A percentile compares a stretch with the other conserved stretches of the same genome.
Evolutionary conservation across 2,113 vertebrate species (phyloP).

Genomic region (human (Homo sapiens)): DNA sequence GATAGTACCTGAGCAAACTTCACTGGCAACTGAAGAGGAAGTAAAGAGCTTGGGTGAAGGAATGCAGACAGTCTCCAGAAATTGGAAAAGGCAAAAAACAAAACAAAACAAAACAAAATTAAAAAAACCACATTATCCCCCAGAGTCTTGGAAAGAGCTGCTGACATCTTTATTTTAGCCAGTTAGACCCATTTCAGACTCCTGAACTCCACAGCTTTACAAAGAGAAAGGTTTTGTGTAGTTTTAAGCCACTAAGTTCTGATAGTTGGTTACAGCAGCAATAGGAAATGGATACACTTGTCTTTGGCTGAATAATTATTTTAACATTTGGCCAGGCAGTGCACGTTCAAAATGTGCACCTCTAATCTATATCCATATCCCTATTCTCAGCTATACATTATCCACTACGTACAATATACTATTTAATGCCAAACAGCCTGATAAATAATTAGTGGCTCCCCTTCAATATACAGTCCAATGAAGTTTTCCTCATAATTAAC

Average conservation of each 20-base stretch:
- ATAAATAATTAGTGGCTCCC: not conserved
- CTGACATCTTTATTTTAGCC: not conserved
- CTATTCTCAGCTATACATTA: not conserved
- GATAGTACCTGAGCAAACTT: not conserved
- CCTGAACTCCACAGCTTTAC: not conserved
- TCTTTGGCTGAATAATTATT: not conserved
- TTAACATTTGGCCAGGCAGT: not conserved
- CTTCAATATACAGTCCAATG: not conserved
- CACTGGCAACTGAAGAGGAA: not conserved
- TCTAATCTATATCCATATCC: not conserved
- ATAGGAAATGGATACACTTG: not conserved
- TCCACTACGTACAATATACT: not conserved
- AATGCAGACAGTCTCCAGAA: fast-evolving
- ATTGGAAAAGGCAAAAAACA: not conserved
- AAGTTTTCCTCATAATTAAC: not conserved
- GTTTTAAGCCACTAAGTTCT: not conserved
- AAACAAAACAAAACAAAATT: too few species aligned
- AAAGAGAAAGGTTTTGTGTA: not conserved
- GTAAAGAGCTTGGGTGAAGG: not conserved
- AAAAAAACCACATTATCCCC: not conserved
- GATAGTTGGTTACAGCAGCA: not conserved
- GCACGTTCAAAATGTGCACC: not conserved
- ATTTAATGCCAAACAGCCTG: not conserved
- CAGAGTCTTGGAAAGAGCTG: not conserved
- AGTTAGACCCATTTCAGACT: not conserved